A percentile compares a stretch with the other conserved stretches of the same genome.
These are phyloP conservation scores for Trypoxylon attenuatum DNA, from an alignment of 2,888 invertebrate species.

Conservation along the genomic window DNA sequence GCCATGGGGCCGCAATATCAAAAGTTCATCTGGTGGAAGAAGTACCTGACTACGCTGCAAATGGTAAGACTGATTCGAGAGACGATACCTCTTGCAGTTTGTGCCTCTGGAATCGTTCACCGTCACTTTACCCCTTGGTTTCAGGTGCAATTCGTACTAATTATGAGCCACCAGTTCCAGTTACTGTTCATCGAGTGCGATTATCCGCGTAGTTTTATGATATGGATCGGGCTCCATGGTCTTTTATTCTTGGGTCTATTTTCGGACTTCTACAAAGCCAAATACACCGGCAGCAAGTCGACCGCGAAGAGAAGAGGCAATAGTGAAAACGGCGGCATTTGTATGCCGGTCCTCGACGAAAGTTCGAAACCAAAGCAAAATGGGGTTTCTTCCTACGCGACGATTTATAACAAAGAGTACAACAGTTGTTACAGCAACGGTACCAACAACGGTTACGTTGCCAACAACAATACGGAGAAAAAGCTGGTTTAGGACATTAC, in stretches of 20 bases:
- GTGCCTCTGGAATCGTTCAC: neutral
- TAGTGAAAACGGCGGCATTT: constrained; percentile 74
- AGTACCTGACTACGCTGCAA: constrained; percentile 95
- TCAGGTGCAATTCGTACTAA: constrained; percentile 93
- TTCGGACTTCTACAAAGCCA: constrained; percentile 94
- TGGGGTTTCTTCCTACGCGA: constrained; percentile 74
- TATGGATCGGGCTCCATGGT: constrained; percentile 96
- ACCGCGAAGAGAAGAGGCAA: constrained; percentile 58
- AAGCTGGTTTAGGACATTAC: constrained; percentile 66
- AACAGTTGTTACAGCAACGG: constrained; percentile 81
- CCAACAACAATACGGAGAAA: constrained; percentile 72
- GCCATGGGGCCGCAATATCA: constrained; percentile 95
- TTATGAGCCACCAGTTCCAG: constrained; percentile 94
- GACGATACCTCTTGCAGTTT: neutral
- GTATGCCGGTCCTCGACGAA: constrained; percentile 85
- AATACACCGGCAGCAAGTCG: constrained; percentile 78
- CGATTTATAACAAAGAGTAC: constrained; percentile 77
- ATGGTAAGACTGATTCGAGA: constrained; percentile 81
- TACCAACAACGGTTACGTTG: constrained; percentile 79
- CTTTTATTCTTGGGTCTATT: constrained; percentile 95
- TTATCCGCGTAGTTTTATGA: constrained; percentile 92
- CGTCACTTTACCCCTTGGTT: constrained; percentile 7
- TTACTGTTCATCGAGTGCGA: constrained; percentile 92
- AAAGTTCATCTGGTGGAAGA: constrained; percentile 98
- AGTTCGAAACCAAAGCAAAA: constrained; percentile 68